Evolutionary conservation across 2,113 vertebrate genomes (phyloP).

Genomic region (Menura novaehollandiae): DNA sequence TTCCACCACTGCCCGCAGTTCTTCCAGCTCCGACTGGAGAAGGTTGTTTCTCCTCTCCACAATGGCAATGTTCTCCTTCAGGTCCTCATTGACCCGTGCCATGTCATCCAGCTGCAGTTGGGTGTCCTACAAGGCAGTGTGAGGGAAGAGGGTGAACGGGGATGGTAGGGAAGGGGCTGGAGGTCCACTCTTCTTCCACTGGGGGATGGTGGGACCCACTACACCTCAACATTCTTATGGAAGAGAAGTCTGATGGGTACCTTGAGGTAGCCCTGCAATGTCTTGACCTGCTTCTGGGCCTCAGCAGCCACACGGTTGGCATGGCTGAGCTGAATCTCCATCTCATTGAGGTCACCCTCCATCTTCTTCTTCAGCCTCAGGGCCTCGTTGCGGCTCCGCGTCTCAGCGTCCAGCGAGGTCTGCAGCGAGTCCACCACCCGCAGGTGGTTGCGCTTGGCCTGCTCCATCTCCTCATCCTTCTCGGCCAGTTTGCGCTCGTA

Average conservation of each 20-base stretch:
- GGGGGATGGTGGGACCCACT: background rate
- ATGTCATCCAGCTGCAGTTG: constrained; percentile 82
- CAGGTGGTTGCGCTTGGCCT: constrained; percentile 87
- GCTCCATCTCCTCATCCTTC: constrained; percentile 94
- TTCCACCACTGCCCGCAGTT: constrained; percentile 75
- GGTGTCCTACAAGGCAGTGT: constrained; percentile 59
- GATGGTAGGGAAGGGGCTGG: background rate
- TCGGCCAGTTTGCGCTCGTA: constrained; percentile 86
- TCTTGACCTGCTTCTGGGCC: constrained; percentile 86
- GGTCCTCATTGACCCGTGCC: constrained; percentile 73
- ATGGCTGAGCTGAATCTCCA: constrained; percentile 89
- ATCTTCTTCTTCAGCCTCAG: constrained; percentile 90
- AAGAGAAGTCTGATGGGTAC: background rate
- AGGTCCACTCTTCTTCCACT: background rate
- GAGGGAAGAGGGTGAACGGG: background rate
- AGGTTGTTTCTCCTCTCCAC: constrained; percentile 81
- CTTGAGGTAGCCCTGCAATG: constrained; percentile 82
- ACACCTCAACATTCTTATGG: background rate
- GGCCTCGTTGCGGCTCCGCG: constrained; percentile 89
- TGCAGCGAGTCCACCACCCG: constrained; percentile 87
- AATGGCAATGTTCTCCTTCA: constrained; percentile 79
- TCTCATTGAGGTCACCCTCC: constrained; percentile 91
- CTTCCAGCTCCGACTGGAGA: constrained; percentile 82
- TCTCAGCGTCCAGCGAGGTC: constrained; percentile 86
- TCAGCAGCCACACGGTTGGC: constrained; percentile 78